Base-by-base conservation (phyloP, 2,797 vertebrate species). In the Alectoris magna region DNA sequence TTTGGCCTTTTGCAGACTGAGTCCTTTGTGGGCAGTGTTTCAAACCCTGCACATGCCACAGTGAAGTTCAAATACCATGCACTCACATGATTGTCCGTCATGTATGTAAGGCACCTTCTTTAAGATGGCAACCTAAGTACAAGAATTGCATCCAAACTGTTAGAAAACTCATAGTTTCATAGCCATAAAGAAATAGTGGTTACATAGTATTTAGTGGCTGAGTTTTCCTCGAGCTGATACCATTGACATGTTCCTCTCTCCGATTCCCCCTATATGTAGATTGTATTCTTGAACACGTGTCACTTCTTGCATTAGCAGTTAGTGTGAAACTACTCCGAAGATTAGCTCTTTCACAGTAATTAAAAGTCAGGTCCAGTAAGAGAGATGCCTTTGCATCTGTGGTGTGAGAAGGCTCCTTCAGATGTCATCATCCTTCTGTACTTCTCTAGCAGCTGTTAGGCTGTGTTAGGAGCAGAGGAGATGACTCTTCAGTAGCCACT, bases 261-360 rank as follows among this genome's bases (percentile, higher is more conserved):
- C 53, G 15, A 70, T 77, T 70, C 14, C 34, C 24, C 46, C 13
- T 18, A 0, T 41, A 4, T 6, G 0, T 44, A 81, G 83, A 31
- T 84, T 88, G n/a, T 78, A 8, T 39, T 95, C 79, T 64, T 76
- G 48, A 92, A 68, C 12, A 7, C 8, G 15, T 79, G 46, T 48
- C 83, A 84, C 71, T 82, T 95, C 49, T 58, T 90, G 39, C 63
- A 36, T 70, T 85, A 51, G 55, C 90, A 87, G 26, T 81, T 83
- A 80, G 26, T 70, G 31, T 73, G 59, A 82, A 70, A 14, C 71
- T 68, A 63, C 26, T 84, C 46, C 4, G 13, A 87, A 87, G 18
- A 56, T 36, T 27, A 64, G 31, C 9, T 75, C 68, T 94, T 67
- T 63, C 49, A 41, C 14, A 43, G 34, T 26, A 67, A 51, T 78